Evolutionary conservation across 2,888 invertebrate genomes (phyloP).

Genomic region (Ligdia adustata): DNA sequence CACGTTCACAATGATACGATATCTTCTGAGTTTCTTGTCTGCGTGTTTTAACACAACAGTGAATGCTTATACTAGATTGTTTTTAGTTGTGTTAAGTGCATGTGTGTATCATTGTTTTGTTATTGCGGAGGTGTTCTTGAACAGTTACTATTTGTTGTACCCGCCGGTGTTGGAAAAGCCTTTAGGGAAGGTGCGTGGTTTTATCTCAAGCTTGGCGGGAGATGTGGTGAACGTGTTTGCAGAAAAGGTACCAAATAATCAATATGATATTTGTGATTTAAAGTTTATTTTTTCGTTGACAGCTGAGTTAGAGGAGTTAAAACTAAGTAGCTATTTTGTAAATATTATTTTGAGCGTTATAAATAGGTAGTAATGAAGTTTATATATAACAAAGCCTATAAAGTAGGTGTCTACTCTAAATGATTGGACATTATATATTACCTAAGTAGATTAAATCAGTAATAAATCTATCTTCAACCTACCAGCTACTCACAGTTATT

Average conservation of each 20-base stretch:
- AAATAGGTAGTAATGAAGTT: too few species aligned
- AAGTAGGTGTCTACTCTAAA: too few species aligned
- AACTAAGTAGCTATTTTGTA: too few species aligned
- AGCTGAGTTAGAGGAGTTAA: too few species aligned
- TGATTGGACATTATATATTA: too few species aligned
- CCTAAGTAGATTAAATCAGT: too few species aligned
- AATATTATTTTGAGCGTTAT: too few species aligned
- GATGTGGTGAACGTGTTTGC: conserved; percentile 46
- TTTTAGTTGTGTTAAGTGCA: conserved; percentile 64
- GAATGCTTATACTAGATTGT: conserved; percentile 57
- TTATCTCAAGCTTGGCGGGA: conserved; percentile 34
- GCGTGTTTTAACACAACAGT: conserved; percentile 57
- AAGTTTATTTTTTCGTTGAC: too few species aligned
- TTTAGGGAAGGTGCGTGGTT: conserved; percentile 39
- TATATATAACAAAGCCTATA: too few species aligned
- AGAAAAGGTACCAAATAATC: conserved; percentile 52
- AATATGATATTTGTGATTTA: not conserved
- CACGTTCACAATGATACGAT: conserved; percentile 48
- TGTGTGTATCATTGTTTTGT: conserved; percentile 70
- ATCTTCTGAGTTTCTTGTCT: conserved; percentile 44
- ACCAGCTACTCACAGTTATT: too few species aligned
- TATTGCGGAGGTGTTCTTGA: conserved; percentile 67
- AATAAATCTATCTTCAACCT: too few species aligned
- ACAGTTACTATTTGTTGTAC: conserved; percentile 65
- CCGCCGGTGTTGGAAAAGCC: conserved; percentile 62